phyloP scores from a whole-genome alignment of 2,888 invertebrate genomes.

The Chymomyza fuscimana region DNA sequence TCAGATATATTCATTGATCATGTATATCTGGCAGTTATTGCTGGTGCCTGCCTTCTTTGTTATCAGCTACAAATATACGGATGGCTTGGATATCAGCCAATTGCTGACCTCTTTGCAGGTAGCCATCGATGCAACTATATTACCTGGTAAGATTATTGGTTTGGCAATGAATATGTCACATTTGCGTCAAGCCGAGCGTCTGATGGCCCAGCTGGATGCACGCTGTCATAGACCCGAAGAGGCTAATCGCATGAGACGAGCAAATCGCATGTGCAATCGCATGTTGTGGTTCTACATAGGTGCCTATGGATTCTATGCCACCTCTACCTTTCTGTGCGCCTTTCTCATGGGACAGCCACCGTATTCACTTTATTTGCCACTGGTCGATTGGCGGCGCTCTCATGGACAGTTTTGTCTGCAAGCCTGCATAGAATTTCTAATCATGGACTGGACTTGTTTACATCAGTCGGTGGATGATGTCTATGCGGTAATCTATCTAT shows the following conservation, averaged over 20 bases:
- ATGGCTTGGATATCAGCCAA: conserved; percentile 43
- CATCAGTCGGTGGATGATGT: conserved; percentile 46
- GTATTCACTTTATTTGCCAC: conserved; percentile 47
- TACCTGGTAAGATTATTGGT: conserved; percentile 43
- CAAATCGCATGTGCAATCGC: conserved; percentile 42
- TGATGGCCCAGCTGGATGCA: conserved; percentile 46
- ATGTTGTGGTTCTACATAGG: conserved; percentile 44
- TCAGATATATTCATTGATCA: not conserved
- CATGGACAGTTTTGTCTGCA: conserved; percentile 41
- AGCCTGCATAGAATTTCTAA: conserved; percentile 37
- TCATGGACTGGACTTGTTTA: conserved; percentile 38
- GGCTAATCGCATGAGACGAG: conserved; percentile 24
- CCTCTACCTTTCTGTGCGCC: conserved; percentile 35
- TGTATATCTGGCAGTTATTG: conserved; percentile 35
- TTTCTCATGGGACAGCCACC: conserved; percentile 41
- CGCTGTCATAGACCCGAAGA: conserved; percentile 42
- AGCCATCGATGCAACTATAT: conserved; percentile 47
- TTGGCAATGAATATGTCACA: conserved; percentile 29
- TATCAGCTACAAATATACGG: conserved; percentile 30
- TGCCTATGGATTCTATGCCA: conserved; percentile 40
- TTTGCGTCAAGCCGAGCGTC: conserved; percentile 30
- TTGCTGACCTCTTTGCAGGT: conserved; percentile 59
- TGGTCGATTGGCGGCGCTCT: conserved; percentile 48
- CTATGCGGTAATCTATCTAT: conserved; percentile 48
- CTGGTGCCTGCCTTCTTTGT: conserved; percentile 31